Evolutionary conservation across 1,140 invertebrate genomes (phyloP).

Genomic region (Gonioctena quinquepunctata): DNA sequence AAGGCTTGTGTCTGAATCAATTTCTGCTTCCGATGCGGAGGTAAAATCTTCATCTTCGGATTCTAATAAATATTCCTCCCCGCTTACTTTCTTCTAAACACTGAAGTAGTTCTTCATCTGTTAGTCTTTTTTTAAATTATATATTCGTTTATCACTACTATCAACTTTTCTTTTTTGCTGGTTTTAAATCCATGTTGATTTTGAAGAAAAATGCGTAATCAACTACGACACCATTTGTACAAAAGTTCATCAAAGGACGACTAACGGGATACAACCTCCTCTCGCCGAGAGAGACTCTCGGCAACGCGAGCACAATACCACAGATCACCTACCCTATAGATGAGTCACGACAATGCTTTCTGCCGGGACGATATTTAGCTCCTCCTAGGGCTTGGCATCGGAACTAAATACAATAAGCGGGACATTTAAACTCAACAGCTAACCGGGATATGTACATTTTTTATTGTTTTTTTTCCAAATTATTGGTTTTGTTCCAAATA

Average conservation of each 20-base stretch:
- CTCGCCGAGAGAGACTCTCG: too few relatives aligned
- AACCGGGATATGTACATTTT: too few relatives aligned
- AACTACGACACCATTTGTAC: conserved; percentile 6
- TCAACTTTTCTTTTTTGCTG: neutral
- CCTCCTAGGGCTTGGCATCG: too few relatives aligned
- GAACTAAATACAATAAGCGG: too few relatives aligned
- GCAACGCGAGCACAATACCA: too few relatives aligned
- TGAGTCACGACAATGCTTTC: too few relatives aligned
- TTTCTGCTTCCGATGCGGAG: conserved; percentile 14
- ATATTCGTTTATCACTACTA: neutral
- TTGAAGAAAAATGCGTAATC: neutral
- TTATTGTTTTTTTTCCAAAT: too few relatives aligned
- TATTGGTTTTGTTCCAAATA: too few relatives aligned
- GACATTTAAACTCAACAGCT: too few relatives aligned
- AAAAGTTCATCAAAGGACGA: conserved; percentile 17
- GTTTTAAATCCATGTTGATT: neutral
- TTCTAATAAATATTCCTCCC: conserved; percentile 4
- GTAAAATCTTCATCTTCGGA: conserved; percentile 3
- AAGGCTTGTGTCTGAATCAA: conserved; percentile 3
- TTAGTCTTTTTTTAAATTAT: conserved; percentile 1
- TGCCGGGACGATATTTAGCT: too few relatives aligned
- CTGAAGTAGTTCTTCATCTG: conserved; percentile 18
- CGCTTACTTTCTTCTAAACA: conserved; percentile 11
- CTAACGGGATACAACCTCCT: neutral
- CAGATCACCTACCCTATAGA: too few relatives aligned